Evolutionary conservation across 1,140 invertebrate species (phyloP).

Genomic region (Rhagoletis zephyria): DNA sequence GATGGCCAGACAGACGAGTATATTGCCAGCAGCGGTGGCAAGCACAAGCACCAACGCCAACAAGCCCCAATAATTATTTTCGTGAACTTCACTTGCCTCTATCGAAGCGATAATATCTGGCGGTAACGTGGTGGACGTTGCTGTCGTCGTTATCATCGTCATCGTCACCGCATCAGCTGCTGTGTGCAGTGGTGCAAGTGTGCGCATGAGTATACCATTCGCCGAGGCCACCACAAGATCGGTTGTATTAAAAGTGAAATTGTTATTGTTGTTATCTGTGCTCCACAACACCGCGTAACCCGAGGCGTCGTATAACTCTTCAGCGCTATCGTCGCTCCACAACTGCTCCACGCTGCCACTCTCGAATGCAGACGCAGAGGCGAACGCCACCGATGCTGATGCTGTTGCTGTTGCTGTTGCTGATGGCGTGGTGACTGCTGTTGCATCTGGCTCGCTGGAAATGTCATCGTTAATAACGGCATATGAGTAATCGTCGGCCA

Average conservation of each 20-base stretch:
- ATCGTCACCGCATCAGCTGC: not conserved
- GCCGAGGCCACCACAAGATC: not conserved
- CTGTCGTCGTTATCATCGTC: not conserved
- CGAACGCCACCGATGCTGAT: not conserved
- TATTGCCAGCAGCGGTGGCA: constrained; percentile 92
- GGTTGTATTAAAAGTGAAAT: constrained; percentile 32
- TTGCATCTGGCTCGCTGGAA: not conserved
- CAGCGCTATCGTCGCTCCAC: not conserved
- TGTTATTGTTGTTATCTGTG: constrained; percentile 41
- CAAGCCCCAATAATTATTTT: constrained; percentile 84
- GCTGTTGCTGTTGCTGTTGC: not conserved
- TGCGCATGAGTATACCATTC: not conserved
- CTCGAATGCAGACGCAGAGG: not conserved
- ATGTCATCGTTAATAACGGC: not conserved
- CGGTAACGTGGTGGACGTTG: not conserved
- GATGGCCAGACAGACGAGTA: constrained; percentile 93
- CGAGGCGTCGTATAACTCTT: not conserved
- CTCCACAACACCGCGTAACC: constrained; percentile 35
- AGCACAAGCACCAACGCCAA: constrained; percentile 85
- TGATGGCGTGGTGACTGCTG: not conserved
- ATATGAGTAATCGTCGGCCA: not conserved
- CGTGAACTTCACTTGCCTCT: constrained; percentile 60
- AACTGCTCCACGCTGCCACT: not conserved
- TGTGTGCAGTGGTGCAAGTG: not conserved
- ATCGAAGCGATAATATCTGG: not conserved